Evolutionary conservation across 1,140 invertebrate species (phyloP), one percentile per base, ranked within the genome.

Genomic region (Oryzaephilus surinamensis): DNA sequence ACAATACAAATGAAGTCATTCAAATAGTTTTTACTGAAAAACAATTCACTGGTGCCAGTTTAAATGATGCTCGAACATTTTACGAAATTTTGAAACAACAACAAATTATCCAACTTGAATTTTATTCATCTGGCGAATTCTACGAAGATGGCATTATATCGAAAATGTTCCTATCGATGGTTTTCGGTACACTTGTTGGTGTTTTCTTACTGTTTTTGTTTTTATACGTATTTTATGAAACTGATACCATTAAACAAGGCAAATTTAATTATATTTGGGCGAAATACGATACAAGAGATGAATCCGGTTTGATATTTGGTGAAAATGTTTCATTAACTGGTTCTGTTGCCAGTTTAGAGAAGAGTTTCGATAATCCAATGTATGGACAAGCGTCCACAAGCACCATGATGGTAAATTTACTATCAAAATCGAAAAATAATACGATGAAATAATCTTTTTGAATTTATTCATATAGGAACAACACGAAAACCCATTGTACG

Each of bases 1-100:
- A 28, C 15, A 24, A 21, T 16, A 38, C 37, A 4, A 8, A 29
- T 0, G 26, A 40, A 21, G 16, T 35, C 3, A 26, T 45, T 6
- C 43, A 45, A 8, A 35, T 45, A 12, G 32, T 45, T 28, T 45
- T 45, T 32, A 31, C 24, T 8, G 43, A 45, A 11, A 45, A 40
- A 18, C 18, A 45, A 6, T 45, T 40, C 27, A 40, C 18, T 4
- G 43, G 38, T 3, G 18, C 16, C 12, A 45, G 43, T 31, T 11
- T 40, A 8, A 27, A 45, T 2, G 38, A 45, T 23, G 21, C 21
- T 23, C 21, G 6, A 23, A 23, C 6, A 23, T 23, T 23, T 23
- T 23, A 23, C 21, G 6, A 23, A 23, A 23, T 23, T 23, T 23
- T 19, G 13, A 41, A 32, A 23, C 28, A 15, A 32, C 17, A 8